Evolutionary conservation across 1,140 invertebrate species (phyloP), one percentile per base, ranked within the genome.

Genomic region (Panulirus ornatus): DNA sequence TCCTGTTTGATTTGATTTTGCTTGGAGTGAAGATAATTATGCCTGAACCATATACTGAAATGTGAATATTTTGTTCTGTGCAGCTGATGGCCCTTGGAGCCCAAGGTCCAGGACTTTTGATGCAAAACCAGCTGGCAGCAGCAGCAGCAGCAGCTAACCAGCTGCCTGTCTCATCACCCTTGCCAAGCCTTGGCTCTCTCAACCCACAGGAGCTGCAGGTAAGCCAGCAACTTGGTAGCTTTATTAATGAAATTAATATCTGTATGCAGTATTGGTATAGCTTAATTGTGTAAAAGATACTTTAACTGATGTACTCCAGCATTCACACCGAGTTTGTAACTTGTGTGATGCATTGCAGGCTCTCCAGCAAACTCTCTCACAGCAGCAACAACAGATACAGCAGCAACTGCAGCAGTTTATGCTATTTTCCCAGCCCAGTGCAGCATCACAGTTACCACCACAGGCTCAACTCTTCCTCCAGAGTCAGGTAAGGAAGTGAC

Each of bases 401-500:
- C 93, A 94, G 82, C 93, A 93, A 51, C 92, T 94, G 71, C 94
- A 95, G 90, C 94, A 94, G 91, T 94, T 95, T 54, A 93, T 95
- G 34, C 92, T 95, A 38, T 93, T 95, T n/a, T 94, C 94, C 84
- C 94, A 92, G 82, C 85, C 92, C n/a, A 91, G 90, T 81, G 92
- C 79, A 86, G 92, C 93, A 14, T 93, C 93, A 27, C 94, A 94
- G 92, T 90, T 94, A 42, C 91, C 93, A 58, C 92, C 92, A 42
- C 94, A 95, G 30, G 81, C 91, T 38, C 96, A 97, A 93, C 96
- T 97, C 91, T 96, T 97, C 93, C 94, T 97, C 27, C 97, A 97
- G 93, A 97, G 97, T 95, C 97, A 97, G 95, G 96, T 97, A 93
- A 93, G n/a, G 19, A 22, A 58, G 54, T 58, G 16, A 8, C 8